Evolutionary conservation across 2,888 invertebrate genomes (phyloP).

Genomic region (Schizotus pectinicornis): DNA sequence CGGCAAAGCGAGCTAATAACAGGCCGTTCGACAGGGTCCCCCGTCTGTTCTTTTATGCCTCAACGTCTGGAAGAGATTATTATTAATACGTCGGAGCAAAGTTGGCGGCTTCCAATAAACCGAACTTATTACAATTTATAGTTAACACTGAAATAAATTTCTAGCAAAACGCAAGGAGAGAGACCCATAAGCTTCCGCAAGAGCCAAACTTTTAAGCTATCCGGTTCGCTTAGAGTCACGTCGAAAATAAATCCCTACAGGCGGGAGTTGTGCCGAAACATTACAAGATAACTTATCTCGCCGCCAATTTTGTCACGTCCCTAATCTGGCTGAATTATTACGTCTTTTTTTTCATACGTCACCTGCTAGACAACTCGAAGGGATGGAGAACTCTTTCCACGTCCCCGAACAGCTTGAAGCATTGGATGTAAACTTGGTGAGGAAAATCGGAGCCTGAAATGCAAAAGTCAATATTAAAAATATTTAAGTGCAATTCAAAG

Average conservation of each 20-base stretch:
- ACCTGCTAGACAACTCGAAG: constrained; percentile 69
- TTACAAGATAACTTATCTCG: not conserved
- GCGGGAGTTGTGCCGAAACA: constrained; percentile 17
- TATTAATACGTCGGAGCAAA: constrained; percentile 7
- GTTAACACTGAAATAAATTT: constrained; percentile 18
- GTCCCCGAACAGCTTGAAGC: constrained; percentile 71
- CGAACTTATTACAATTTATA: not conserved
- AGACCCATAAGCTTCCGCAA: constrained; percentile 34
- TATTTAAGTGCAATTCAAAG: constrained; percentile 13
- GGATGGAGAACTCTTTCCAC: constrained; percentile 69
- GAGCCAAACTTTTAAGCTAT: constrained; percentile 37
- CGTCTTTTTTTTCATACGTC: constrained; percentile 41
- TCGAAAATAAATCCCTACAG: constrained; percentile 37
- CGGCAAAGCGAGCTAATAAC: constrained; percentile 31
- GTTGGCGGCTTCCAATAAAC: no score
- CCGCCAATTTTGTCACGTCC: constrained; percentile 23
- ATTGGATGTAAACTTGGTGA: constrained; percentile 62
- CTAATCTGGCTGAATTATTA: constrained; percentile 20
- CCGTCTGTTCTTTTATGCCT: constrained; percentile 4
- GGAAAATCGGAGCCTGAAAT: constrained; percentile 63
- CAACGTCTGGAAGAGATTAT: constrained; percentile 12
- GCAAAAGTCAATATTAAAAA: constrained; percentile 32
- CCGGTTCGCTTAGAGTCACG: constrained; percentile 38
- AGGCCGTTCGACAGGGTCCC: constrained; percentile 6
- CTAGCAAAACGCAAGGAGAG: constrained; percentile 15